Percentiles rank a stretch among this genome's conserved stretches.
These are phyloP conservation scores for Triplophysa rosa DNA, from an alignment of 2,113 vertebrate genomes.

Conservation along the genomic window DNA sequence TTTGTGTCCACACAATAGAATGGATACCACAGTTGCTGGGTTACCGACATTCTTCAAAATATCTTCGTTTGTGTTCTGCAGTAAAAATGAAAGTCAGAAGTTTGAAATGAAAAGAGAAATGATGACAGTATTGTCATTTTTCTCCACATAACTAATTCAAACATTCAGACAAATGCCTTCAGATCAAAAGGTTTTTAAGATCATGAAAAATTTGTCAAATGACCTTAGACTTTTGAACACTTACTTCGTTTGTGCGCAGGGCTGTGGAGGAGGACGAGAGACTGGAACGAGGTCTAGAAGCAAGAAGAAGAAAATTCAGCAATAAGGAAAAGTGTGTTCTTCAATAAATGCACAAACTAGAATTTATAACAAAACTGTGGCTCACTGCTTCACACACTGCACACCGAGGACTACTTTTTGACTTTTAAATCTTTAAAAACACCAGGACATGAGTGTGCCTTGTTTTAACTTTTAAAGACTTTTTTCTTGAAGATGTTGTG, in stretches of 20 bases:
- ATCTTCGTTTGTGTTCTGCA: no score
- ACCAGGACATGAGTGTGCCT: conserved; percentile 17
- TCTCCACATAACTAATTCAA: no score
- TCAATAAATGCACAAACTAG: conserved; percentile 69
- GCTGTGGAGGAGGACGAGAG: conserved; percentile 88
- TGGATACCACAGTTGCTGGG: no score
- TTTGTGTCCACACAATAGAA: no score
- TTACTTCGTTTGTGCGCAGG: conserved; percentile 63
- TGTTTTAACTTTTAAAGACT: background rate
- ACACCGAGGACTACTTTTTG: background rate
- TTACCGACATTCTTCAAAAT: no score
- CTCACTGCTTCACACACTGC: background rate
- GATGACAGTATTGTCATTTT: no score
- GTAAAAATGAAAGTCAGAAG: no score
- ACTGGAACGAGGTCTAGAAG: conserved; percentile 82
- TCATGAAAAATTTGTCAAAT: no score
- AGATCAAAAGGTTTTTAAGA: no score
- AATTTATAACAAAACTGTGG: background rate
- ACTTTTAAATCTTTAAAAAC: background rate
- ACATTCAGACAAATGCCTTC: no score
- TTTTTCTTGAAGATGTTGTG: background rate
- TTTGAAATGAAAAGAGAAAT: no score
- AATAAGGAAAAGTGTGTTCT: conserved; percentile 84
- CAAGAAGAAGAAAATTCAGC: conserved; percentile 80
- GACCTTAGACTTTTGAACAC: no score